Conservation (phyloP, 2,888 invertebrate genomes). For the Pinctada fucata region DNA sequence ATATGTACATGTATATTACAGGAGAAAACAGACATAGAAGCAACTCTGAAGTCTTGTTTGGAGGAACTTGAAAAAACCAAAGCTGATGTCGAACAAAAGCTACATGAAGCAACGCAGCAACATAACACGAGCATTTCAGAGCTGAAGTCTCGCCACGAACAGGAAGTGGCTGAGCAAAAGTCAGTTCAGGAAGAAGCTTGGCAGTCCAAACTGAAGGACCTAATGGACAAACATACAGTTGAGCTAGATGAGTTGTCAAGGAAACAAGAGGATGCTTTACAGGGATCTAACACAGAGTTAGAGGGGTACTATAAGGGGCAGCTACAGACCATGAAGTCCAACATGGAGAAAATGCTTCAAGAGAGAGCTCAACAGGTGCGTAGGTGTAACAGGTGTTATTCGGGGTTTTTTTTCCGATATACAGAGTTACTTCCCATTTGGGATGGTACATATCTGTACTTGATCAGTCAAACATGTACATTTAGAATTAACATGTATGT, state of each 20-base stretch:
- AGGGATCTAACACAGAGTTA: conserved; percentile 58
- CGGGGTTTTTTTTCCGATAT: too few relatives aligned
- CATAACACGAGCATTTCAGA: conserved; percentile 75
- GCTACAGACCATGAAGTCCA: conserved; percentile 54
- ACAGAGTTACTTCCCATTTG: too few relatives aligned
- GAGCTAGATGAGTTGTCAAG: conserved; percentile 57
- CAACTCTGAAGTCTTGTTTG: conserved; percentile 1
- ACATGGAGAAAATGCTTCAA: conserved; percentile 56
- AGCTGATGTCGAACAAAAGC: conserved; percentile 46
- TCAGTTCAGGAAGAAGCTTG: conserved; percentile 73
- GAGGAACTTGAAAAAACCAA: conserved; percentile 44
- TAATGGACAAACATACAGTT: conserved; percentile 54
- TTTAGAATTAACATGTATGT: too few relatives aligned
- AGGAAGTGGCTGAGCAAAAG: conserved; percentile 42
- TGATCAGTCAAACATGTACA: too few relatives aligned
- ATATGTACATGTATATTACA: conserved; percentile 34
- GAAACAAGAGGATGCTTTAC: conserved; percentile 56
- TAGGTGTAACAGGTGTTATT: conserved; percentile 17
- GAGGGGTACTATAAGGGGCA: conserved; percentile 61
- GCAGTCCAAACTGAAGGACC: conserved; percentile 55
- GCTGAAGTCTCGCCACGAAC: conserved; percentile 71
- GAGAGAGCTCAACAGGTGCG: conserved; percentile 55
- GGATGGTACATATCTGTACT: too few relatives aligned
- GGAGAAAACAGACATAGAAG: conserved; percentile 41
- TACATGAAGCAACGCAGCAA: conserved; percentile 46